Evolutionary conservation across 2,113 vertebrate genomes (phyloP).

Genomic region (Daphoenositta chrysoptera): DNA sequence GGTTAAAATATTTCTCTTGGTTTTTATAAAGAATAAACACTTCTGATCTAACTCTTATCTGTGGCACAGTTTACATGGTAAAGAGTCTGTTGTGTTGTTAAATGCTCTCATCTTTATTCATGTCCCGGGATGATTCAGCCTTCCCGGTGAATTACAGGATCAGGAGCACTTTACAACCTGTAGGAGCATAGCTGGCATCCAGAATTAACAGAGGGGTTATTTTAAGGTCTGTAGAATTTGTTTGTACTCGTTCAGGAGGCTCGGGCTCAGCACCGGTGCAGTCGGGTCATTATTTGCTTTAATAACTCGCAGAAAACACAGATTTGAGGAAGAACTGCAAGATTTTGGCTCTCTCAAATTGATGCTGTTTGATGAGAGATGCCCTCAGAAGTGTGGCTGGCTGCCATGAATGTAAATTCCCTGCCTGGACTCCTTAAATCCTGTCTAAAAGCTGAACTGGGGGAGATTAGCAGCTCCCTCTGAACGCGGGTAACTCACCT

Average conservation of each 20-base stretch:
- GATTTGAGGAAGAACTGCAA: fast-evolving
- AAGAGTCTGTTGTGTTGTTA: neutral
- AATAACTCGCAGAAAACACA: fast-evolving
- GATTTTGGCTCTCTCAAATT: neutral
- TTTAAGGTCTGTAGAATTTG: neutral
- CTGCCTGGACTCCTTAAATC: neutral
- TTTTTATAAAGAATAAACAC: neutral
- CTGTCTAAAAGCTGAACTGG: fast-evolving
- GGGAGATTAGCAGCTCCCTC: neutral
- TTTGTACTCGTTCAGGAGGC: fast-evolving
- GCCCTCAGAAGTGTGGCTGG: neutral
- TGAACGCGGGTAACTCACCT: neutral
- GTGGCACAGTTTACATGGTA: neutral
- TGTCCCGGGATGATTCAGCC: neutral
- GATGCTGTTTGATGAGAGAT: neutral
- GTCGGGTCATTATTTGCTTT: neutral
- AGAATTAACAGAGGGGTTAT: neutral
- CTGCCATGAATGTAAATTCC: neutral
- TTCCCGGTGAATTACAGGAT: neutral
- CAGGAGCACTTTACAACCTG: neutral
- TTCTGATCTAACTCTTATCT: neutral
- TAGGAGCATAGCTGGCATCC: neutral
- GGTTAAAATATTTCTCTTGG: neutral
- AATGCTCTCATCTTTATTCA: slow-evolving; percentile 34
- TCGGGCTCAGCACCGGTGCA: neutral